Conservation (phyloP, 2,888 invertebrate species). For the Osmoderma eremita region DNA sequence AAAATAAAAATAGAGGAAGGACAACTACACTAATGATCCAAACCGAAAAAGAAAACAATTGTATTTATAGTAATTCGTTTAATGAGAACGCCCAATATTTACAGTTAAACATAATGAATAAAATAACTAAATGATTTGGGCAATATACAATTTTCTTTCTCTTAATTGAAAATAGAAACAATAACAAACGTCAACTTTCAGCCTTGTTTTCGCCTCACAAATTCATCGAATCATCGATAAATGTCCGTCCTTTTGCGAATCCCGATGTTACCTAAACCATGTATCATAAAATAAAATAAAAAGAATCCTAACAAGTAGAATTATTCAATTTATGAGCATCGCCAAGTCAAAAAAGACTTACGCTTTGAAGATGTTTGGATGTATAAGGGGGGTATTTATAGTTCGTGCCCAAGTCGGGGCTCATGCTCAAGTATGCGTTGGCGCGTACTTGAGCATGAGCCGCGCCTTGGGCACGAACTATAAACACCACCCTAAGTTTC, state of each 20-base stretch:
- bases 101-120: conserved; percentile 39
- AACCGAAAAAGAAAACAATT: no score
- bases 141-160: conserved; percentile 34
- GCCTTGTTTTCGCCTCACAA: conserved; percentile 39
- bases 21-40: no score
- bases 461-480: no score
- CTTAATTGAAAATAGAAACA: conserved; percentile 34
- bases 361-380: neutral
- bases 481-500: neutral
- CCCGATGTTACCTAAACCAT: conserved; percentile 26
- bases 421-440: no score
- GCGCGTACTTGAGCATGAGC: no score
- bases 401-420: no score
- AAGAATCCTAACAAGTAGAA: conserved; percentile 30
- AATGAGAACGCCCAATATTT: conserved; percentile 41
- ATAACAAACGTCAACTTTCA: conserved; percentile 40
- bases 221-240: conserved; percentile 21
- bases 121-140: conserved; percentile 39
- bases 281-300: conserved; percentile 7
- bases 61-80: conserved; percentile 28
- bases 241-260: conserved; percentile 12
- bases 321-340: conserved; percentile 31
- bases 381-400: no score
- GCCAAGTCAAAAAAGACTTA: conserved; percentile 33
- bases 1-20: no score